A percentile compares a stretch with the other conserved stretches of the same genome.
Conservation (phyloP, 2,113 vertebrate genomes). For the Empidonax traillii region DNA sequence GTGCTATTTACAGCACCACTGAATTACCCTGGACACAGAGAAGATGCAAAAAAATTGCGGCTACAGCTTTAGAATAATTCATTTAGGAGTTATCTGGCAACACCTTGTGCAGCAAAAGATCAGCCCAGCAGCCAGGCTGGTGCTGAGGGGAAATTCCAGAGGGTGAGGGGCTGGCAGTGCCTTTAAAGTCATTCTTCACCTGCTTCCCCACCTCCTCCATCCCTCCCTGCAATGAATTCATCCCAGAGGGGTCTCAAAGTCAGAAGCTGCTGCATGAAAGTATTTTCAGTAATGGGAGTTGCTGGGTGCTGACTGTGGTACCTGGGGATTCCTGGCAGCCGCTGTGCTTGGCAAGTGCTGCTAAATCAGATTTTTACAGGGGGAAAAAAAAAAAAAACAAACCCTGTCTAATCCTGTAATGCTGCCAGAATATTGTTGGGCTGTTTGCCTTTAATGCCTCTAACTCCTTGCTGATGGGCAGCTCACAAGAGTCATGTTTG, state of each 20-base stretch:
- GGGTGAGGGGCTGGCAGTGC: neutral
- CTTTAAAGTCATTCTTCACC: neutral
- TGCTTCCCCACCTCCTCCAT: neutral
- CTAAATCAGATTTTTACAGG: neutral
- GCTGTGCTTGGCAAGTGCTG: neutral
- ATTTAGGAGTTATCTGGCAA: neutral
- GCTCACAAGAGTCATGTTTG: neutral
- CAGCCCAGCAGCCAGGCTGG: neutral
- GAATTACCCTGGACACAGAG: neutral
- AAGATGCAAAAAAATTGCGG: neutral
- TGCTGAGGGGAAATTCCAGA: neutral
- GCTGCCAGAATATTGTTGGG: neutral
- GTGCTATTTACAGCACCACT: neutral
- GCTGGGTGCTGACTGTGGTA: neutral
- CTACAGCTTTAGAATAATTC: neutral
- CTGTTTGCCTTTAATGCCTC: neutral
- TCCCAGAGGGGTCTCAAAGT: neutral
- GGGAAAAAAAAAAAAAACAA: neutral
- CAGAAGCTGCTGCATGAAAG: neutral
- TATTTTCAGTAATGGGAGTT: neutral
- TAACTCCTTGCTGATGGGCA: neutral
- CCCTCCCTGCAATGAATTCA: neutral
- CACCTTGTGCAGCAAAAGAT: neutral
- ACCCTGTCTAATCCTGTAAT: neutral
- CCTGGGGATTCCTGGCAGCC: conserved; percentile 7